Evolutionary conservation across 2,888 invertebrate genomes (phyloP).

Genomic region (Oxystoma pomonae): DNA sequence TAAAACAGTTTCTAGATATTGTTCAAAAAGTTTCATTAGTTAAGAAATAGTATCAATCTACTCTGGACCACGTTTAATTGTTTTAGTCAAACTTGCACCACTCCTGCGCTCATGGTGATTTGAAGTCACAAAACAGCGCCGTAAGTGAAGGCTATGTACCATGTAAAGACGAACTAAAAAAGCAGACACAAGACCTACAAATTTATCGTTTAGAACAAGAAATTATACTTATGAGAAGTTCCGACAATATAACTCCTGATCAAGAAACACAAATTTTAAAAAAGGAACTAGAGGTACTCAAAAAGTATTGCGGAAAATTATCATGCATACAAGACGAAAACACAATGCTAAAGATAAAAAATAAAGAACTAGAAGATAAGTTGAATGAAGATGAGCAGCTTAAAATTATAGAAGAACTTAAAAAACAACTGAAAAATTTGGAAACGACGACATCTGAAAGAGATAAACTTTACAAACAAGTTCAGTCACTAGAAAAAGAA

Average conservation of each 20-base stretch:
- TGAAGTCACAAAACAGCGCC: constrained; percentile 3
- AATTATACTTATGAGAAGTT: constrained; percentile 33
- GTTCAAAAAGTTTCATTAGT: no score
- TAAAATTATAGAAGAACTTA: constrained; percentile 21
- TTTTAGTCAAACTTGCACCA: constrained; percentile 21
- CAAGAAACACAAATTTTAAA: constrained; percentile 38
- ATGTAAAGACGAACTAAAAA: constrained; percentile 9
- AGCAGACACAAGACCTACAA: constrained; percentile 27
- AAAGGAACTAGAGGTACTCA: constrained; percentile 40
- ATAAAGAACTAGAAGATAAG: constrained; percentile 32
- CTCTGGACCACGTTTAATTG: no score
- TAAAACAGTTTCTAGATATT: no score
- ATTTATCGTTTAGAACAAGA: constrained; percentile 36
- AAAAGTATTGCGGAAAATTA: constrained; percentile 41
- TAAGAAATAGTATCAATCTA: no score
- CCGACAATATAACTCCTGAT: constrained; percentile 30
- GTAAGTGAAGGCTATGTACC: constrained; percentile 10
- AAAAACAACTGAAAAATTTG: constrained; percentile 23
- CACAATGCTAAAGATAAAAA: constrained; percentile 36
- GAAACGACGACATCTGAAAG: constrained; percentile 34
- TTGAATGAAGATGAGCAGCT: constrained; percentile 16
- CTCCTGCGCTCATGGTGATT: constrained; percentile 7
- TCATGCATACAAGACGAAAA: constrained; percentile 41
- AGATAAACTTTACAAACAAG: constrained; percentile 32
- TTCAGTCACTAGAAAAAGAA: constrained; percentile 35